These are phyloP conservation scores for Papilio gigon DNA, from an alignment of 2,888 invertebrate genomes.

Conservation along the genomic window DNA sequence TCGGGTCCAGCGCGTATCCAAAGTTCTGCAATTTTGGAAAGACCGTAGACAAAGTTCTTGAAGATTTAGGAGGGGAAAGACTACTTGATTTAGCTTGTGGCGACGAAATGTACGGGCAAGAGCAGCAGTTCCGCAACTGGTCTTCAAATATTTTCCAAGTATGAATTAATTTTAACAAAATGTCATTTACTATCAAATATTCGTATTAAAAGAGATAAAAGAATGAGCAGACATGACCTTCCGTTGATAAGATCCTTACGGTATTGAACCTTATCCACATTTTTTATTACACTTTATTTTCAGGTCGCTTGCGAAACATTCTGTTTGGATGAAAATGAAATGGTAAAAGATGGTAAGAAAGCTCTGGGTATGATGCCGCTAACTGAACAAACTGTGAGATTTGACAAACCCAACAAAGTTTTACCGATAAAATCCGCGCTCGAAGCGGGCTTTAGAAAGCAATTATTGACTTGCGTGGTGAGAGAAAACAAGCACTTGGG, in stretches of 20 bases:
- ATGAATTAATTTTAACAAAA: conserved; percentile 52
- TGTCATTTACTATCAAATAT: no score
- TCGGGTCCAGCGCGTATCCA: conserved; percentile 97
- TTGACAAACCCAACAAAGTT: conserved; percentile 80
- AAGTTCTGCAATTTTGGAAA: conserved; percentile 97
- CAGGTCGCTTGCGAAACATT: conserved; percentile 95
- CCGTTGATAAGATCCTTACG: no score
- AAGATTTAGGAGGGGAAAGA: conserved; percentile 94
- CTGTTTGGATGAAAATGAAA: conserved; percentile 94
- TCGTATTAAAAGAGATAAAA: no score
- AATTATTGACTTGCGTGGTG: conserved; percentile 79
- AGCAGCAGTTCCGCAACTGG: conserved; percentile 95
- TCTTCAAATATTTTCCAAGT: conserved; percentile 93
- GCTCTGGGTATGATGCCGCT: conserved; percentile 88
- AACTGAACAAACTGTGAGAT: conserved; percentile 87
- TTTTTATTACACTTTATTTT: conserved; percentile 35
- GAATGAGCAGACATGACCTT: no score
- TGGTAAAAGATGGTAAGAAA: conserved; percentile 90
- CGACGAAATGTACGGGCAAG: conserved; percentile 97
- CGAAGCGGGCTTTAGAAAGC: conserved; percentile 65
- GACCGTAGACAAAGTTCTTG: conserved; percentile 93
- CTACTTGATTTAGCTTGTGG: conserved; percentile 90
- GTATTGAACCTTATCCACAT: no score
- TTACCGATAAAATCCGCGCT: conserved; percentile 60
- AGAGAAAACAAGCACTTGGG: conserved; percentile 83